Evolutionary conservation across 2,888 invertebrate species (phyloP), one percentile per base, ranked within the genome.

Genomic region (Microplitis manilae): DNA sequence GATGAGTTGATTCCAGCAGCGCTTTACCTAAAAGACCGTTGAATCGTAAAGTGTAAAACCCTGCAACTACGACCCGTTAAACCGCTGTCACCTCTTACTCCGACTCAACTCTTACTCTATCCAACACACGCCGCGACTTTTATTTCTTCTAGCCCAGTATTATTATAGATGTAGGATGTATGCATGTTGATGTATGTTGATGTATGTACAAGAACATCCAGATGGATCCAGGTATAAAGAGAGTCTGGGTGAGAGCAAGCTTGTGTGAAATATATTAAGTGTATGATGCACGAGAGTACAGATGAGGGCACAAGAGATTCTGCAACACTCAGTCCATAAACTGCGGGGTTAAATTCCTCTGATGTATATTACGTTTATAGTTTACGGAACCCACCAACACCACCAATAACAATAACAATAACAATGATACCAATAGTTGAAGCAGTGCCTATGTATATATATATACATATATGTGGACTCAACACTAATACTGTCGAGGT

Each of bases 41-140:
- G 65, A 65, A 20, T 65, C 65, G 65, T 65, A 65, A 65, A 65
- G 65, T 65, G 65, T 65, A 65, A 65, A 65, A 65, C 65, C 65
- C 38, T 65, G 65, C 65, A 65, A 65, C 65, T 20, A 65, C 38
- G 65, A 65, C 20, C 65, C 65, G 65, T 65, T 30, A 65, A 65
- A 65, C 65, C 65, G 13, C 65, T 50, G 50, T 50, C 50, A 50
- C 50, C 8, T 50, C 50, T 50, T 50, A 50, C 50, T 50, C 50
- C 13, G 8, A 50, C 50, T 50, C 50, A 13, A 13, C 9, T 50
- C 13, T 50, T 13, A 13, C 13, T 50, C 50, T 50, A 50, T 50
- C 50, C 13, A 50, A 50, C 50, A 50, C 50, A 50, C 13, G 50
- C 13, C 50, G 8, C 30, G 30, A 30, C 8, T 50, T 50, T 50